Percentiles rank a stretch among this genome's conserved stretches.
Conservation (phyloP, 2,888 invertebrate genomes). For the Trachelus iudaicus region DNA sequence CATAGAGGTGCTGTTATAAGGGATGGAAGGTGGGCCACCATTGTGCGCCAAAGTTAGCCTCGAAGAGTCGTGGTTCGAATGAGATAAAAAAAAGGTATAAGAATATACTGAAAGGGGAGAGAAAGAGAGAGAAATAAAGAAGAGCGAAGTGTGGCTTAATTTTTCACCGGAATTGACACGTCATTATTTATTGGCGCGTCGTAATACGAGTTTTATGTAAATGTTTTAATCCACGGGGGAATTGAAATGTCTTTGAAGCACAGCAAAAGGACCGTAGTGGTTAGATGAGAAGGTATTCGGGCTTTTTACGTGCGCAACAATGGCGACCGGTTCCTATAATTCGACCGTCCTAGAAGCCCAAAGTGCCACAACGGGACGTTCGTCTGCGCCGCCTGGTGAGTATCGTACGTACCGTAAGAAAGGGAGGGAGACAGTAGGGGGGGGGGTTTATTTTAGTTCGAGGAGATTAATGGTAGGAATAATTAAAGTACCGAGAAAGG, state of each 20-base stretch:
- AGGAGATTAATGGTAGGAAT: slow-evolving; percentile 44
- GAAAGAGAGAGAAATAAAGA: slow-evolving; percentile 16
- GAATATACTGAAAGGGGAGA: slow-evolving; percentile 3
- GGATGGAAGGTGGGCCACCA: slow-evolving; percentile 8
- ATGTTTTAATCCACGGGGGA: slow-evolving; percentile 54
- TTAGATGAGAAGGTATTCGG: neutral
- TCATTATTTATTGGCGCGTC: slow-evolving; percentile 26
- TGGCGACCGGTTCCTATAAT: slow-evolving; percentile 2
- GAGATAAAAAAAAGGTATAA: slow-evolving; percentile 6
- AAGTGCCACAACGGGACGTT: neutral
- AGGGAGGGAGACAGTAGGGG: neutral
- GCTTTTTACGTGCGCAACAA: slow-evolving; percentile 1
- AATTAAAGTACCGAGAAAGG: slow-evolving; percentile 37
- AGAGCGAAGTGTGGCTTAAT: slow-evolving; percentile 38
- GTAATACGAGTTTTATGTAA: slow-evolving; percentile 53
- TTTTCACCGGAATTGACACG: slow-evolving; percentile 49
- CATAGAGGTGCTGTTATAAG: slow-evolving; percentile 30
- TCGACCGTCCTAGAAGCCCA: slow-evolving; percentile 13
- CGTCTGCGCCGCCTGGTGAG: neutral
- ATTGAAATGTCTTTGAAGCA: slow-evolving; percentile 43
- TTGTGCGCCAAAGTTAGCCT: slow-evolving; percentile 18
- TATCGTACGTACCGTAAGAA: neutral
- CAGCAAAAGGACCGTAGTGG: slow-evolving; percentile 1
- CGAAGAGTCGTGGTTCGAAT: slow-evolving; percentile 19
- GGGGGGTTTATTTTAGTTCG: slow-evolving; percentile 24